A percentile compares a stretch with the other conserved stretches of the same genome.
Evolutionary conservation across 2,888 invertebrate genomes (phyloP).

Genomic region (Luperina nickerlii): DNA sequence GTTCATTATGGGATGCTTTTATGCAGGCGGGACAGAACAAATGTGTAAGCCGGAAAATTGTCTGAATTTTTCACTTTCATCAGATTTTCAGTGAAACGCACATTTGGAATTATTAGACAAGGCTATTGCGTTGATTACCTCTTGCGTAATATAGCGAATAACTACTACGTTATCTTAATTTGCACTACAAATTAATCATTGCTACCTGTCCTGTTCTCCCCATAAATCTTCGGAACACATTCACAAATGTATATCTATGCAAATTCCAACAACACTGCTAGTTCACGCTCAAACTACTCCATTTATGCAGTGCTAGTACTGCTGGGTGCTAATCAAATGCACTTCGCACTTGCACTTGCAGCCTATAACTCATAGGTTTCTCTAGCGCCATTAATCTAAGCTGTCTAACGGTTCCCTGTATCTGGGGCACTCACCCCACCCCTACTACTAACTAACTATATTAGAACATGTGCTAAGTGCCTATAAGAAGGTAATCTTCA

Average conservation of each 20-base stretch:
- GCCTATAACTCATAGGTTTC: slow-evolving; percentile 31
- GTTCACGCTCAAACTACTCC: slow-evolving; percentile 17
- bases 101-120: neutral
- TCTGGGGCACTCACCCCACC: slow-evolving; percentile 38
- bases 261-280: slow-evolving; percentile 18
- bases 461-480: neutral
- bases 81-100: neutral
- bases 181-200: slow-evolving; percentile 11
- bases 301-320: slow-evolving; percentile 27
- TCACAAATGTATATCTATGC: slow-evolving; percentile 27
- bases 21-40: neutral
- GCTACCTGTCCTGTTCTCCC: neutral
- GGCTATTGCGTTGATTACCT: neutral
- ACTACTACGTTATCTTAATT: neutral
- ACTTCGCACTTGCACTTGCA: slow-evolving; percentile 22
- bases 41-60: neutral
- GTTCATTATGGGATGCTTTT: slow-evolving; percentile 25
- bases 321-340: slow-evolving; percentile 49
- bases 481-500: slow-evolving; percentile 12
- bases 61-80: neutral
- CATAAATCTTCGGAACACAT: slow-evolving; percentile 22
- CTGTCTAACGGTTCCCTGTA: slow-evolving; percentile 38
- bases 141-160: neutral
- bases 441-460: neutral
- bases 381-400: slow-evolving; percentile 38